Evolutionary conservation across 2,888 invertebrate genomes (phyloP), one percentile per base, ranked within the genome.

Genomic region (Cerastis leucographa): DNA sequence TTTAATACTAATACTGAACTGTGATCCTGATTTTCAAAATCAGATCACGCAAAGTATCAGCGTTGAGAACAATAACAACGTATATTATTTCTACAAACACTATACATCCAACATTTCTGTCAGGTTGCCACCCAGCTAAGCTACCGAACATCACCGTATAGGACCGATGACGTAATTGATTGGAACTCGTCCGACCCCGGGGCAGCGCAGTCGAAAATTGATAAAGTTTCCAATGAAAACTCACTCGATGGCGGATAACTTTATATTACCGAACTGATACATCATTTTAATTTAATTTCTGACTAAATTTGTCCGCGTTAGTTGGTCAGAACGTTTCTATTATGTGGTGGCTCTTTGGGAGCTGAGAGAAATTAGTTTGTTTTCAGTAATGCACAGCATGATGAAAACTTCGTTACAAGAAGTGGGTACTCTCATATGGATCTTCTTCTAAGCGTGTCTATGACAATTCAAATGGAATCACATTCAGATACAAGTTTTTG

Each of bases 151-250:
- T 51, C 73, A 73, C 69, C 46, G 67, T 71, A 61, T 54, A 78
- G 83, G 17, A 56, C 71, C 76, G 79, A 81, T 83, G 88, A 84
- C 85, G 85, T 88, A 89, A 91, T 91, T 90, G 83, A 90, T 91
- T 89, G 87, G 87, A 85, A 87, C 88, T 71, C 76, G 80, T 12
- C 76, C 80, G 87, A 90, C 87, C 88, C 83, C 80, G 85, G 88
- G 86, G 87, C 78, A 84, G 84, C 82, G 81, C 83, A 88, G 86
- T 88, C 88, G 89, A 91, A 91, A 91, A 91, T 91, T 91, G 92
- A 91, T 91, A 91, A 91, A 91, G 91, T 91, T 91, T 89, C 83
- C 82, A 85, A 89, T 89, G 91, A 90, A 91, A 91, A 90, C 88
- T 91, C 88, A 85, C 87, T 82, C 84, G 70, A 69, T 71, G 84